Evolutionary conservation across 2,888 invertebrate genomes (phyloP).

Genomic region (Xylocampa areola): DNA sequence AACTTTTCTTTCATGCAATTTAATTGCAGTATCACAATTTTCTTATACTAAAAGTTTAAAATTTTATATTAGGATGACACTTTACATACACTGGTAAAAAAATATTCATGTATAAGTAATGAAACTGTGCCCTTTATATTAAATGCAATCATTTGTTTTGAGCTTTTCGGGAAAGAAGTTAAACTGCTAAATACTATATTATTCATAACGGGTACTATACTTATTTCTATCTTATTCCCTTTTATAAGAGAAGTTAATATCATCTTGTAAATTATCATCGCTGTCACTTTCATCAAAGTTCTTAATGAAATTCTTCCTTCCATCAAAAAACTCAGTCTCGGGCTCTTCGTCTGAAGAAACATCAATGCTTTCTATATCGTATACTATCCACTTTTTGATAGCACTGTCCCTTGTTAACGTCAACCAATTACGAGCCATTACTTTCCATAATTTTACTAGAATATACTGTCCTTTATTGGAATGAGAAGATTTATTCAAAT

Average conservation of each 20-base stretch:
- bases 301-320: slow-evolving; percentile 58
- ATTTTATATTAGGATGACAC: not conserved
- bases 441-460: slow-evolving; percentile 72
- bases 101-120: no score
- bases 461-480: slow-evolving; percentile 79
- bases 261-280: slow-evolving; percentile 65
- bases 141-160: no score
- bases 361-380: slow-evolving; percentile 77
- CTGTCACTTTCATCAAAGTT: slow-evolving; percentile 62
- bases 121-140: no score
- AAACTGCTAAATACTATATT: no score
- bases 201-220: no score
- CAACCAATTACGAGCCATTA: slow-evolving; percentile 76
- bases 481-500: slow-evolving; percentile 66
- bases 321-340: slow-evolving; percentile 39
- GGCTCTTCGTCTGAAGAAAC: slow-evolving; percentile 77
- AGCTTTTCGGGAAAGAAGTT: no score
- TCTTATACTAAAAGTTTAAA: not conserved
- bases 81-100: no score
- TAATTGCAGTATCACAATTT: slow-evolving; percentile 22
- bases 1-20: slow-evolving; percentile 9
- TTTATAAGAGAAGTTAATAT: slow-evolving; percentile 27
- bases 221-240: slow-evolving; percentile 1
- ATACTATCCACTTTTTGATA: slow-evolving; percentile 77
- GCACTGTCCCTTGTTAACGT: slow-evolving; percentile 67